Base-by-base conservation (phyloP, 2,797 vertebrate genomes). In the Sebastes miniatus region DNA sequence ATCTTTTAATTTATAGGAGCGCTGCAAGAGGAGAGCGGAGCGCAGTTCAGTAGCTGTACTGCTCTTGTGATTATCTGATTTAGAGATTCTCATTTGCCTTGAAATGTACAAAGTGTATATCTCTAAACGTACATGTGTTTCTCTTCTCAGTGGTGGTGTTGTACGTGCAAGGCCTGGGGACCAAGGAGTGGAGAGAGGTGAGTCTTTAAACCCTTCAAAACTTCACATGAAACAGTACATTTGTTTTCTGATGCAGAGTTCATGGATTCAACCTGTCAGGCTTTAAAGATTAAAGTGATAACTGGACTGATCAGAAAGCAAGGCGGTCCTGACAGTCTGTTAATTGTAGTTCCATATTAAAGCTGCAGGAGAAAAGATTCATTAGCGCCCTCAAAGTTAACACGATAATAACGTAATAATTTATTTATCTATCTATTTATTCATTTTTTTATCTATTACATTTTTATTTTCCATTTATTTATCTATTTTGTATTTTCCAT, bases 131-230 rank as follows among this genome's bases (percentile, higher is more conserved):
- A 2, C 58, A 3, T 69, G 13, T 77, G 50, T 84, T 69, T 89
- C 5, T 76, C 18, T 88, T 85, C 39, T 36, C 96, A 98, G 98
- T 99, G 93, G 97, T 97, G 85, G 96, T 98, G 89, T 95, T 99
- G 78, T 97, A 96, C 20, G 69, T 97, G 62, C 97, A 98, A 91
- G 96, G 96, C 79, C 95, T 95, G 0, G 97, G 96, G 54, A 97
- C 96, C 92, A 97, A 96, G 73, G 97, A 98, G 85, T 98, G 97
- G 97, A 95, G 97, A 87, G 97, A 98, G 96, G 97, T 98, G 91
- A 97, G 97, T 82, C 22, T 54, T 56, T 25, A 67, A 25, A 25
- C 25, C 25, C 25, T 25, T 25, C 25, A 25, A 25, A 25, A 25
- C 25, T 25, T 25, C 25, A 25, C 25, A 25, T 25, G 25, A 25